phyloP scores from a whole-genome alignment of 2,797 vertebrate genomes.

The Helarctos malayanus region DNA sequence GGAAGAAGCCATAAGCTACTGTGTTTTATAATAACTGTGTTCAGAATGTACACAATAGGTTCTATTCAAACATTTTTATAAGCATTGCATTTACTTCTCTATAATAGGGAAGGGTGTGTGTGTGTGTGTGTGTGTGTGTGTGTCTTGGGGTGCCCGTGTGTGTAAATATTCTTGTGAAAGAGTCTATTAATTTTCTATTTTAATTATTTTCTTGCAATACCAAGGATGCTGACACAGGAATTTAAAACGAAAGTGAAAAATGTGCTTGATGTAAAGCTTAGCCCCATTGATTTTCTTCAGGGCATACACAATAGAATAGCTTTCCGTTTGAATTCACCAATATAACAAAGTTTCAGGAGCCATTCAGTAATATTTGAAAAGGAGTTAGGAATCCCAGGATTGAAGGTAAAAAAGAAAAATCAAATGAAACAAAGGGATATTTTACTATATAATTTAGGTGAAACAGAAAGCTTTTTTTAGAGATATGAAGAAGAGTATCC shows the following conservation, averaged over 20 bases:
- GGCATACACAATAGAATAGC: conserved; percentile 45
- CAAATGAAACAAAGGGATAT: background rate
- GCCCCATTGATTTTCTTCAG: conserved; percentile 63
- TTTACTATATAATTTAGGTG: conserved; percentile 14
- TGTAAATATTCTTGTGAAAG: conserved; percentile 29
- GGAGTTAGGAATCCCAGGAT: background rate
- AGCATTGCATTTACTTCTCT: background rate
- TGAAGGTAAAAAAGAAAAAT: background rate
- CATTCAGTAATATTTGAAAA: conserved; percentile 65
- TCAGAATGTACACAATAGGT: background rate
- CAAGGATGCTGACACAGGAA: conserved; percentile 34
- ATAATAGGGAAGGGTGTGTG: background rate
- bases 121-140: background rate
- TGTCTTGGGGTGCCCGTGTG: background rate
- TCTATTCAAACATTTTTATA: background rate
- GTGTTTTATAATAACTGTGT: background rate
- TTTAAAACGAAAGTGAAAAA: conserved; percentile 62
- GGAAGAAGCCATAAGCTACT: background rate
- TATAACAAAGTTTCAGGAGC: conserved; percentile 32
- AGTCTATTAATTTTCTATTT: conserved; percentile 59
- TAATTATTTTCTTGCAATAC: conserved; percentile 69
- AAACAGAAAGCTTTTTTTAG: background rate
- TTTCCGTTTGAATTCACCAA: conserved; percentile 57
- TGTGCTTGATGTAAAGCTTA: conserved; percentile 56
- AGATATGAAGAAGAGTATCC: background rate